Evolutionary conservation across 2,888 invertebrate species (phyloP).

Genomic region (Peribatodes rhomboidaria): DNA sequence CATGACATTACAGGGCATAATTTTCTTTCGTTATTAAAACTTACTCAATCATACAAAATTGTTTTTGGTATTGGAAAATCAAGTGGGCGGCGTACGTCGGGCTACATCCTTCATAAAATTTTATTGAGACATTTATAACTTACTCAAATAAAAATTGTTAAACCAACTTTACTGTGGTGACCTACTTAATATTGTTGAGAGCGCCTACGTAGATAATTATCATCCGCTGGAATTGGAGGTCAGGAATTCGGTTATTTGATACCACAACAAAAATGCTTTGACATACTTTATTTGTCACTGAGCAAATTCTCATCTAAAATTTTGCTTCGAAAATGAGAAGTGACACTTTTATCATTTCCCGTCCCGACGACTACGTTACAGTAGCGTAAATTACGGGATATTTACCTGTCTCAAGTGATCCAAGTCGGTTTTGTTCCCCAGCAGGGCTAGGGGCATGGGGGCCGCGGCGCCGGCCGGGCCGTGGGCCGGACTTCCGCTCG

Average conservation of each 20-base stretch:
- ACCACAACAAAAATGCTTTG: conserved; percentile 11
- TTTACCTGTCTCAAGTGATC: conserved; percentile 91
- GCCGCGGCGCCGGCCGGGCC: conserved; percentile 83
- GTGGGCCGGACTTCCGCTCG: conserved; percentile 86
- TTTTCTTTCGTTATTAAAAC: conserved; percentile 36
- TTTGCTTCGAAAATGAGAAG: not conserved
- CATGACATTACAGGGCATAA: conserved; percentile 20
- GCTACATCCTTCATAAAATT: conserved; percentile 36
- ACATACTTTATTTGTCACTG: conserved; percentile 4
- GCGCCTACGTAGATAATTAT: conserved; percentile 35
- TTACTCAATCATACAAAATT: conserved; percentile 29
- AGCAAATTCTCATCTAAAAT: not conserved
- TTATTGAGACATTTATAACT: conserved; percentile 31
- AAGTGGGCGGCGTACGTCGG: conserved; percentile 37
- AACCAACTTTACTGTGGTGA: conserved; percentile 39
- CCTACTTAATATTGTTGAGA: conserved; percentile 36
- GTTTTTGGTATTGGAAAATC: conserved; percentile 29
- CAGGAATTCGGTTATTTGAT: conserved; percentile 23
- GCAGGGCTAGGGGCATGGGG: conserved; percentile 88
- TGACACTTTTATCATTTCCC: not conserved
- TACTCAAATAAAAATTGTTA: conserved; percentile 31
- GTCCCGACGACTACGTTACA: not conserved
- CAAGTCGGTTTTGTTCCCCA: conserved; percentile 93
- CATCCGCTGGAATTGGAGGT: conserved; percentile 23
- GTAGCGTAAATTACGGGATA: not conserved